Conservation (phyloP, 1,140 invertebrate genomes). For the Drosophila watanabei region DNA sequence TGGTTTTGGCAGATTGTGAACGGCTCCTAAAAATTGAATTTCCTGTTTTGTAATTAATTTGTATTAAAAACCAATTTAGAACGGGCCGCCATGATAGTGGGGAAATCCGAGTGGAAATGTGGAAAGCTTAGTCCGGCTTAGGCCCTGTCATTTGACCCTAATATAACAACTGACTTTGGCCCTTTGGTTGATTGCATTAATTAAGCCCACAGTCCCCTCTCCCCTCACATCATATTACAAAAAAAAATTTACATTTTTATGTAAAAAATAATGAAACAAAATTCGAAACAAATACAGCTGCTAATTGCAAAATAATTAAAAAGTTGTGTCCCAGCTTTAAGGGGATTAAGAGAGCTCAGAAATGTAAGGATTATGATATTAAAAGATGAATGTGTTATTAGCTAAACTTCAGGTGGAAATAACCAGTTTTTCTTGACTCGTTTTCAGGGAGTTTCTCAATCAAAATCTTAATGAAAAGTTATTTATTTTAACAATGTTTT, state of each 20-base stretch:
- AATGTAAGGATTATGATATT: conserved; percentile 2
- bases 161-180: conserved; percentile 53
- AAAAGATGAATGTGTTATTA: conserved; percentile 4
- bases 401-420: background rate
- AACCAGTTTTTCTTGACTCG: background rate
- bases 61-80: conserved; percentile 55
- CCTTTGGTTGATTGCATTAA: conserved; percentile 49
- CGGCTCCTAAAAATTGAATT: conserved; percentile 53
- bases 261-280: conserved; percentile 29
- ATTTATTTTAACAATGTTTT: no score
- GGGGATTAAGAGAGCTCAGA: conserved; percentile 9
- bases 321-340: background rate
- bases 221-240: background rate
- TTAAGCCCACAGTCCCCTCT: background rate
- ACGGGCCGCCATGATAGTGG: background rate
- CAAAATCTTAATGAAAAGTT: no score
- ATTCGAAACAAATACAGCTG: conserved; percentile 36
- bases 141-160: conserved; percentile 55
- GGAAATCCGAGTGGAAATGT: conserved; percentile 10
- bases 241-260: conserved; percentile 22
- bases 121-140: conserved; percentile 44
- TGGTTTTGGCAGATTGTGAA: conserved; percentile 42
- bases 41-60: conserved; percentile 58
- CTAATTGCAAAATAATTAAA: conserved; percentile 42
- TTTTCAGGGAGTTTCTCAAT: background rate